phyloP scores from a whole-genome alignment of 2,113 vertebrate species.

The Aspidoscelis tigris region DNA sequence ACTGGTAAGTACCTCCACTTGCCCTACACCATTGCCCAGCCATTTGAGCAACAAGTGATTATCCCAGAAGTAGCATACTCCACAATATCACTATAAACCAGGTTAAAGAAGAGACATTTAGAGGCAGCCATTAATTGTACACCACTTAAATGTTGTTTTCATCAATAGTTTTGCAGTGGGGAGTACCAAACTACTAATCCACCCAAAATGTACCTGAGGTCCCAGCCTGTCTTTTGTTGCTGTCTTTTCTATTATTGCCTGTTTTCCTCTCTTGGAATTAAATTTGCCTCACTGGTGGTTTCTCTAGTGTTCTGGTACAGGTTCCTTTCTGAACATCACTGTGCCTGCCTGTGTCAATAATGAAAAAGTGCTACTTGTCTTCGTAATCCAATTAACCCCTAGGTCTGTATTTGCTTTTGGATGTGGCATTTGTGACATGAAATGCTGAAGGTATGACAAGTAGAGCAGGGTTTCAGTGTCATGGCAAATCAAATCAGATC shows the following conservation, averaged over 20 bases:
- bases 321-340: background rate
- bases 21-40: no score
- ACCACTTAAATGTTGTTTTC: background rate
- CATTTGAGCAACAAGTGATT: no score
- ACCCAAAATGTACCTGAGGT: background rate
- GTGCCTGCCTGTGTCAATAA: slow-evolving; percentile 13
- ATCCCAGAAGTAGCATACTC: no score
- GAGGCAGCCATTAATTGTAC: background rate
- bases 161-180: background rate
- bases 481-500: slow-evolving; percentile 32
- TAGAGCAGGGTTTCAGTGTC: slow-evolving; percentile 21
- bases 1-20: no score
- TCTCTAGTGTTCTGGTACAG: background rate
- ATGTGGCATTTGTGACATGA: slow-evolving; percentile 35
- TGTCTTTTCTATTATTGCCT: background rate
- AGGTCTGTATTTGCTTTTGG: slow-evolving; percentile 32
- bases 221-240: background rate
- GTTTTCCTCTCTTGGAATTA: background rate
- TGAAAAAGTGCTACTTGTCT: slow-evolving; percentile 12
- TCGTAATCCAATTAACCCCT: slow-evolving; percentile 38
- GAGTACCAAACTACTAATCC: no score
- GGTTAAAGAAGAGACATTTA: no score
- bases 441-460: slow-evolving; percentile 34
- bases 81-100: no score
- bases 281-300: background rate